Percentiles rank a stretch among this genome's conserved stretches.
Conservation (phyloP, 2,797 vertebrate species). For the Propithecus perrieri region DNA sequence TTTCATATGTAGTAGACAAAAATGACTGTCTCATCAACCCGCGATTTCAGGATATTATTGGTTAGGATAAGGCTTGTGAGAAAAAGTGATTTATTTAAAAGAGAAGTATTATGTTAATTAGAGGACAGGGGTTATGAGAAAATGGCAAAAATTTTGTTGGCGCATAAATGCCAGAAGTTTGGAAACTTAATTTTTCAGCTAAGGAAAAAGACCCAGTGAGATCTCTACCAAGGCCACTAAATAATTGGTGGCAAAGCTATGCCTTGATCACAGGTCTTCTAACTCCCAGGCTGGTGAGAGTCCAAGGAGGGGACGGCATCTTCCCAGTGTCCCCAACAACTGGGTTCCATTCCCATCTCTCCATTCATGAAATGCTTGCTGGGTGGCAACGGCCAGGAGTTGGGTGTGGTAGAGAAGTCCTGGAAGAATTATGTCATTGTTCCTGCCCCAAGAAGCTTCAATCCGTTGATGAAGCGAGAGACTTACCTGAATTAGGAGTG, state of each 20-base stretch:
- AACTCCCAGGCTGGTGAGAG: no score
- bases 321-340: neutral
- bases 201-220: neutral
- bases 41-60: neutral
- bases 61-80: neutral
- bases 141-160: neutral
- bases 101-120: neutral
- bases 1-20: neutral
- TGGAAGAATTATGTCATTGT: neutral
- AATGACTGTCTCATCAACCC: neutral
- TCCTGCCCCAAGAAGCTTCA: neutral
- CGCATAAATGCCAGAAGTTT: neutral
- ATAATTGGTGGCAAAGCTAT: neutral
- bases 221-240: neutral
- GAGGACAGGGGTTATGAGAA: neutral
- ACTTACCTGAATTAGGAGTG: neutral
- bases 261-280: neutral
- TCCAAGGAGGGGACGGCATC: neutral
- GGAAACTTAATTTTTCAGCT: slow-evolving; percentile 28
- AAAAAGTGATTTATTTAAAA: neutral
- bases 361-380: neutral
- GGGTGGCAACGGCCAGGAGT: neutral
- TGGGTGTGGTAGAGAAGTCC: neutral
- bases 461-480: neutral
- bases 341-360: neutral